phyloP scores from a whole-genome alignment of 2,113 vertebrate genomes.

The Cyanistes caeruleus region DNA sequence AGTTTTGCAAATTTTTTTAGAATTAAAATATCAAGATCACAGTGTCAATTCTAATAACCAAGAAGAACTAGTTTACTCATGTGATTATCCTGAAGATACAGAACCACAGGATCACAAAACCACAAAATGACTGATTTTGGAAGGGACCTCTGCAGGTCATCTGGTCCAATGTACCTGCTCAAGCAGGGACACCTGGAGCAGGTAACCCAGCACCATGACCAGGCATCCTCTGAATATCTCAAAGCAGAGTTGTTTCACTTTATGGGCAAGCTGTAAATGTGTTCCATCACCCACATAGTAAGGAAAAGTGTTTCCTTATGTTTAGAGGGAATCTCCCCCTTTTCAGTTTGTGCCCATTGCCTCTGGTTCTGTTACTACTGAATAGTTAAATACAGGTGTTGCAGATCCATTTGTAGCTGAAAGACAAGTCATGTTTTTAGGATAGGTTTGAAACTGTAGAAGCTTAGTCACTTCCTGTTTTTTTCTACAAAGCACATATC shows the following conservation, averaged over 20 bases:
- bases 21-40: neutral
- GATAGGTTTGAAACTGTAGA: neutral
- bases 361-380: neutral
- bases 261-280: neutral
- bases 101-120: neutral
- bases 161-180: neutral
- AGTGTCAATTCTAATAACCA: neutral
- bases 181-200: neutral
- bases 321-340: neutral
- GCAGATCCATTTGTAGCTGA: neutral
- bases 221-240: neutral
- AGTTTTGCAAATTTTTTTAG: neutral
- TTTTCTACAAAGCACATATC: neutral
- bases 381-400: neutral
- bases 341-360: neutral
- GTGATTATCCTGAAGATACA: neutral
- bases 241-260: neutral
- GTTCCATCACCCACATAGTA: neutral
- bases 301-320: neutral
- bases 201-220: neutral
- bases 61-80: neutral
- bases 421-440: neutral
- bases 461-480: neutral
- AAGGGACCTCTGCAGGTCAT: neutral
- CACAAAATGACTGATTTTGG: neutral